phyloP scores from a whole-genome alignment of 64 coral and sea anemone species.

The Stylophora pistillata region DNA sequence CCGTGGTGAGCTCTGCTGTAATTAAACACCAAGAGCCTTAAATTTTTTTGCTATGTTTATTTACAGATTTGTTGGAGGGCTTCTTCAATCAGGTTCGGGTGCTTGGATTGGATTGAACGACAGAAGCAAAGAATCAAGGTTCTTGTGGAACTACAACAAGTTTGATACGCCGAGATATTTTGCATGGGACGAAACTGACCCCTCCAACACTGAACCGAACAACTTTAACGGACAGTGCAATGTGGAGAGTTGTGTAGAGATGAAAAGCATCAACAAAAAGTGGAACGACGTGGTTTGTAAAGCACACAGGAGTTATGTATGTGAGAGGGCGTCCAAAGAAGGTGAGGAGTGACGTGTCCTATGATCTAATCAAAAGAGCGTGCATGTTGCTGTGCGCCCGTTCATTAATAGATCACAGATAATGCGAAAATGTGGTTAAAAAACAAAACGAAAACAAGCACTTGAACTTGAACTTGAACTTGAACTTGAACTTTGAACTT shows the following conservation, averaged over 20 bases:
- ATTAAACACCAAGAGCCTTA: too few relatives aligned
- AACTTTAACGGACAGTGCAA: slow-evolving; percentile 88
- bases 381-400: too few relatives aligned
- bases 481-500: too few relatives aligned
- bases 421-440: too few relatives aligned
- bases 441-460: too few relatives aligned
- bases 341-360: slow-evolving; percentile 50
- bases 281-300: slow-evolving; percentile 98
- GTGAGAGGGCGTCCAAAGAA: slow-evolving; percentile 47
- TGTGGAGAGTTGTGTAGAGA: slow-evolving; percentile 91
- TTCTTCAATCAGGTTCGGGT: slow-evolving; percentile 68
- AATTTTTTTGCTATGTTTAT: not conserved
- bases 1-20: too few relatives aligned
- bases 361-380: too few relatives aligned
- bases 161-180: slow-evolving; percentile 46
- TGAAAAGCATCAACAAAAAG: slow-evolving; percentile 81
- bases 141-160: slow-evolving; percentile 93
- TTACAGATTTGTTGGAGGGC: slow-evolving; percentile 54
- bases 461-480: too few relatives aligned
- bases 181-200: slow-evolving; percentile 77
- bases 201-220: slow-evolving; percentile 78
- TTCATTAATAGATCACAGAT: too few relatives aligned
- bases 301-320: slow-evolving; percentile 76
- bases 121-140: slow-evolving; percentile 74
- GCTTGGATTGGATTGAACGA: slow-evolving; percentile 96